A percentile compares a stretch with the other conserved stretches of the same genome.
These are phyloP conservation scores for Sinocyclocheilus maitianheensis DNA, from an alignment of 2,113 vertebrate species.

Conservation along the genomic window DNA sequence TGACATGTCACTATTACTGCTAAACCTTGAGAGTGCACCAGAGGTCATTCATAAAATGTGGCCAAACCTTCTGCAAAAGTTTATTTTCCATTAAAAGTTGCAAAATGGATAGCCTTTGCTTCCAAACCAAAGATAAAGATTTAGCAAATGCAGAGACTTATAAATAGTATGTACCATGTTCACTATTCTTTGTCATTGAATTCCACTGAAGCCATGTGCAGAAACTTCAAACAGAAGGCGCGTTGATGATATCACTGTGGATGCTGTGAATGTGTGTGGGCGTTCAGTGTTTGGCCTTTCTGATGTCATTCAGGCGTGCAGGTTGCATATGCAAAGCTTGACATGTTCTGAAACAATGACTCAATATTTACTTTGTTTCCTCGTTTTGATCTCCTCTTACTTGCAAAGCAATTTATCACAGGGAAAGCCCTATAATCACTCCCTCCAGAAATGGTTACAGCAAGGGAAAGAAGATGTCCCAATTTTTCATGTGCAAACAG, in stretches of 20 bases:
- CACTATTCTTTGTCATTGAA: constrained; percentile 29
- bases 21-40: neutral
- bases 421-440: constrained; percentile 30
- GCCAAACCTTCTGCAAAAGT: neutral
- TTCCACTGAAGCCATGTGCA: neutral
- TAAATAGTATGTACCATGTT: constrained; percentile 43
- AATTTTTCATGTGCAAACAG: neutral
- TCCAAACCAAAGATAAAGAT: neutral
- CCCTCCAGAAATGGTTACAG: neutral
- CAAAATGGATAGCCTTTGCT: neutral
- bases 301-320: constrained; percentile 23
- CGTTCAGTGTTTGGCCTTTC: constrained; percentile 1
- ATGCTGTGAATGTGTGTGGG: neutral
- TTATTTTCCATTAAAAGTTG: neutral
- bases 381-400: constrained; percentile 26
- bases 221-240: constrained; percentile 7
- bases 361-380: constrained; percentile 7
- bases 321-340: constrained; percentile 15
- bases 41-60: constrained; percentile 17
- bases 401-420: constrained; percentile 26
- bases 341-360: constrained; percentile 46
- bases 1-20: constrained; percentile 25
- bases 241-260: neutral
- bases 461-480: neutral
- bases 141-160: constrained; percentile 41